These are phyloP conservation scores for Drosophila neocordata DNA, from an alignment of 1,140 invertebrate genomes.

Conservation along the genomic window DNA sequence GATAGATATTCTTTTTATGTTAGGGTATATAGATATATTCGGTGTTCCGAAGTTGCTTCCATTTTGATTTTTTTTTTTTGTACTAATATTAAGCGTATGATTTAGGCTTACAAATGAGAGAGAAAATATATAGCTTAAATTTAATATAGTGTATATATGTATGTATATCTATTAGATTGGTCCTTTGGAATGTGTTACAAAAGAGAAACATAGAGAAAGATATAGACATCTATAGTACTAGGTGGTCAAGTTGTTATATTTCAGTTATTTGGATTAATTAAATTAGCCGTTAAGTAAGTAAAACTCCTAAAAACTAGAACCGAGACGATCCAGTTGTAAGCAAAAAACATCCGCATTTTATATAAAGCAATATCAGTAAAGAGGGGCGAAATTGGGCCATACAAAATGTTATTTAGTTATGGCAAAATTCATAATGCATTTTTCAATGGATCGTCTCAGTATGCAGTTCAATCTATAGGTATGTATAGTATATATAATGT, in stretches of 20 bases:
- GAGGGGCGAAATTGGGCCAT: conserved; percentile 11
- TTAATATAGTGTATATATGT: conserved; percentile 27
- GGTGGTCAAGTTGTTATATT: conserved; percentile 35
- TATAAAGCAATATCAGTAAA: conserved; percentile 10
- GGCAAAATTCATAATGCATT: conserved; percentile 17
- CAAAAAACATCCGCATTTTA: conserved; percentile 31
- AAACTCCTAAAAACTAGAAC: conserved; percentile 15
- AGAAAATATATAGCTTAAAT: conserved; percentile 11
- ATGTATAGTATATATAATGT: background rate
- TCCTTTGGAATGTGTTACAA: conserved; percentile 78
- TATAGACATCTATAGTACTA: conserved; percentile 28
- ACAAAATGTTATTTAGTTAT: conserved; percentile 20
- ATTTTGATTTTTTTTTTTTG: conserved; percentile 42
- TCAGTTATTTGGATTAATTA: conserved; percentile 7
- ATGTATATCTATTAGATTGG: conserved; percentile 44
- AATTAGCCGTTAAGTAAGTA: conserved; percentile 9
- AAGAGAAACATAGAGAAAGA: conserved; percentile 26
- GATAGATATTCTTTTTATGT: no score
- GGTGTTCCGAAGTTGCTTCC: background rate
- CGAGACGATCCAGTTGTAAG: conserved; percentile 18
- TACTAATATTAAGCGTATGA: conserved; percentile 78
- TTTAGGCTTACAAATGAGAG: conserved; percentile 29
- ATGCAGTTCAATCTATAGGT: background rate
- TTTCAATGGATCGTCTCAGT: background rate
- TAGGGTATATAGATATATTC: background rate